A percentile compares a stretch with the other conserved stretches of the same genome.
These are phyloP conservation scores for Siniperca obscura DNA, from an alignment of 2,797 vertebrate genomes.

Conservation along the genomic window DNA sequence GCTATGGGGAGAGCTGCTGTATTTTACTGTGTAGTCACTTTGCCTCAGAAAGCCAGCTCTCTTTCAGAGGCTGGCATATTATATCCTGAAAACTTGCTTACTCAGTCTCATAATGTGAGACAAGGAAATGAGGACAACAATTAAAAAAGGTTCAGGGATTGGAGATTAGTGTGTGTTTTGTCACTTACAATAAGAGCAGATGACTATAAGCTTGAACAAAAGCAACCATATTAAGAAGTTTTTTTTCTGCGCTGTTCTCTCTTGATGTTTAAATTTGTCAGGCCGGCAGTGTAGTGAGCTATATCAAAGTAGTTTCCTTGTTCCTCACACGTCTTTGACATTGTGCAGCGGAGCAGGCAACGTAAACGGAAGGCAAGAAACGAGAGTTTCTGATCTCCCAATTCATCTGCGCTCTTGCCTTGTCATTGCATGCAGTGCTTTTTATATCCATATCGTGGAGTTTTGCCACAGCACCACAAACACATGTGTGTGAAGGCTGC, in stretches of 20 bases:
- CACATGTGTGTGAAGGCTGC: constrained; percentile 64
- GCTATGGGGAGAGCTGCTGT: constrained; percentile 80
- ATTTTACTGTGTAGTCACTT: constrained; percentile 58
- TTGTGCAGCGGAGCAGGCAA: constrained; percentile 58
- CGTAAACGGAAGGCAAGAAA: constrained; percentile 62
- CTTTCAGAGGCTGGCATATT: constrained; percentile 31
- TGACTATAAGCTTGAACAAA: constrained; percentile 43
- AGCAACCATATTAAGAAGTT: constrained; percentile 6
- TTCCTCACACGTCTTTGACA: constrained; percentile 66
- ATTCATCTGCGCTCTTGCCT: constrained; percentile 61
- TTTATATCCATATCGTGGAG: constrained; percentile 63
- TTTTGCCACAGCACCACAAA: constrained; percentile 60
- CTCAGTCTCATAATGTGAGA: constrained; percentile 35
- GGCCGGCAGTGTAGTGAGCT: constrained; percentile 15
- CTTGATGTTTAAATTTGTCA: constrained; percentile 40
- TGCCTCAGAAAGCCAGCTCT: constrained; percentile 48
- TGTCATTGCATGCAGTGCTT: constrained; percentile 63
- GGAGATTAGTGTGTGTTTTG: constrained; percentile 49
- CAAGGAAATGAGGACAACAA: constrained; percentile 52
- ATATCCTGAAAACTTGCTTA: constrained; percentile 32
- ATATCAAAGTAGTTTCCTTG: constrained; percentile 46
- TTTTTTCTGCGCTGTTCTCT: constrained; percentile 8
- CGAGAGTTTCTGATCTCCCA: constrained; percentile 61
- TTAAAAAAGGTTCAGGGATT: constrained; percentile 35
- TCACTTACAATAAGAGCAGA: constrained; percentile 46